These are phyloP conservation scores for Luscinia luscinia DNA, from an alignment of 2,797 vertebrate species.

Conservation along the genomic window DNA sequence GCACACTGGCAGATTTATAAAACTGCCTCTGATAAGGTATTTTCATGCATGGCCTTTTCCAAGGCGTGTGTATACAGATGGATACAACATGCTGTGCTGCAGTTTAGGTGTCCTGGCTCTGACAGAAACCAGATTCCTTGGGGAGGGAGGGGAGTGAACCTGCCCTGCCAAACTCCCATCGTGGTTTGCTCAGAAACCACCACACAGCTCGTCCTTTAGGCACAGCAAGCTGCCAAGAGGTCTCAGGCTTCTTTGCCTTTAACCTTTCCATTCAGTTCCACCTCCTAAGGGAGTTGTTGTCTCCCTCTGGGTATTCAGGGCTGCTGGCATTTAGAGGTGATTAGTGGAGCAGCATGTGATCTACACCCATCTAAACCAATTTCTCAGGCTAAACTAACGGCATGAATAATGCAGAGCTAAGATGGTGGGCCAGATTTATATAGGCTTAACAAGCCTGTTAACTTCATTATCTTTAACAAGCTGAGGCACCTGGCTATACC, in stretches of 20 bases:
- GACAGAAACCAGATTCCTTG: neutral
- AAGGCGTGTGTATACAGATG: neutral
- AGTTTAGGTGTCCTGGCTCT: slow-evolving; percentile 5
- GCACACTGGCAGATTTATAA: slow-evolving; percentile 21
- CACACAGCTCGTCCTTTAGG: neutral
- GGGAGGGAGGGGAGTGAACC: neutral
- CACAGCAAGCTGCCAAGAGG: neutral
- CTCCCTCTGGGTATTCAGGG: neutral
- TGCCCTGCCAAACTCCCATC: neutral
- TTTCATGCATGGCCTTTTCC: neutral
- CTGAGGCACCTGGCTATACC: neutral
- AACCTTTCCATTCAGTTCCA: neutral
- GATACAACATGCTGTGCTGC: neutral
- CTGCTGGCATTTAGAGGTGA: neutral
- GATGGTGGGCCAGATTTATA: neutral
- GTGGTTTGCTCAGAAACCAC: neutral
- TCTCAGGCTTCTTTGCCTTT: neutral
- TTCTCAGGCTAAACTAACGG: slow-evolving; percentile 6
- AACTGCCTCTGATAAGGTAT: slow-evolving; percentile 22
- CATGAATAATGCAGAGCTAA: slow-evolving; percentile 15
- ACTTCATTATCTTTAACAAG: slow-evolving; percentile 10
- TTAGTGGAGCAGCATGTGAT: neutral
- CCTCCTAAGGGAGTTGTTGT: neutral
- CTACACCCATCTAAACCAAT: neutral
- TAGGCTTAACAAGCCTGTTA: neutral